Base-by-base conservation (phyloP, 2,113 vertebrate genomes). In the Passer montanus region DNA sequence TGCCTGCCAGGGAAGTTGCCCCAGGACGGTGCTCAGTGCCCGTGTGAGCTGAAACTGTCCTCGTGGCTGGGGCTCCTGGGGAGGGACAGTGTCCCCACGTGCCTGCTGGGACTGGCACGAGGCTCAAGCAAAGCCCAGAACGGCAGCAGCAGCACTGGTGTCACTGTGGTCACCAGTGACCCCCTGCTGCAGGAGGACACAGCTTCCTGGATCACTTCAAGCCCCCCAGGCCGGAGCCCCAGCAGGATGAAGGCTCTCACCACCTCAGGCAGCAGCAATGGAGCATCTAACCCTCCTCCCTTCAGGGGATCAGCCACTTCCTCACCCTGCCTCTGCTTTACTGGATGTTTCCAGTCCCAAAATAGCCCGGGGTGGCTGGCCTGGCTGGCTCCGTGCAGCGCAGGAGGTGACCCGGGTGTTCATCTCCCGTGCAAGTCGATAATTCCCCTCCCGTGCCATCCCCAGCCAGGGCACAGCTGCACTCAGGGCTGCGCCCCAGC, bases 51-150 rank as follows among this genome's bases (percentile, higher is more conserved):
- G 28, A 72, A 87, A 50, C 9, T 6, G 1, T 17, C 26, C 70
- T 44, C 2, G 0, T 0, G 4, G 59, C 31, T 1, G 1, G n/a
- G 43, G 46, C 46, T 58, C 31, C 14, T 0, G 0, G 37, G 24
- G 4, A 70, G 66, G 80, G 58, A 43, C 1, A 2, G 5, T 12
- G 68, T 15, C 24, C 18, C n/a, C 28, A 10, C 2, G 9, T 6
- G 24, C 46, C 78, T 60, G 60, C 53, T 72, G 56, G 55, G 30
- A n/a, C 19, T n/a, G 69, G 17, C 0, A 4, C 0, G 15, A 80
- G 15, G 11, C 2, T 50, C 2, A 0, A 44, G 72, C 55, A 76
- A 31, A 74, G 55, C 28, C n/a, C 55, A 24, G 0, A 12, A 23
- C 2, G 56, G 82, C 43, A 22, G 39, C 9, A 78, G 69, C 64